Base-by-base conservation (phyloP, 37 sponge, comb jelly and placozoan species). In the Spongilla lacustris region DNA sequence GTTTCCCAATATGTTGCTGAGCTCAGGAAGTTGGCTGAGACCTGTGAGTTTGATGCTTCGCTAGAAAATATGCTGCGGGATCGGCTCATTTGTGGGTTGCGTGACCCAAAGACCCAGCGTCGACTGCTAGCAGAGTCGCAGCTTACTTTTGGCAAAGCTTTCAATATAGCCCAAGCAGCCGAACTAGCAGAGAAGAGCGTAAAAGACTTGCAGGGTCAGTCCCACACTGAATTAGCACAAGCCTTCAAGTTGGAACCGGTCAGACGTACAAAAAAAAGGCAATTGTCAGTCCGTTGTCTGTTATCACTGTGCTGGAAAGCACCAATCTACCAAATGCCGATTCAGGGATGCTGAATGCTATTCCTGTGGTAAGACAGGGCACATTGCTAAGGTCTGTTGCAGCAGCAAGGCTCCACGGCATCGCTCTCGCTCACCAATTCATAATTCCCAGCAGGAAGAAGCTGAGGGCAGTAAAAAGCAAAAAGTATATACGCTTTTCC, bases 1-100 rank as follows among this genome's bases (percentile, higher is more conserved):
- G 50, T 88, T 0, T 32, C 84, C 2, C 38, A 35, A n/a, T 84
- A 34, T 21, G 81, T 89, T 0, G 76, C 85, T 3, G 85, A 85
- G 19, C 30, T 89, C 32, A 27, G 84, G 67, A 75, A 35, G n/a
- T 22, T 89, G 13, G 66, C 81, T 11, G 66, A 78, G 24, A 48
- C 84, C 73, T 89, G 83, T 68, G 76, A 79, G 4, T 89, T 36
- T 33, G 85, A 50, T 9, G 81, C 29, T 23, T 73, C 31, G 25
- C 81, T 89, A 0, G 33, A 68, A n/a, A 85, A 84, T 17, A 89
- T 89, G 90, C 85, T 89, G 13, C 67, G 90, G 14, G 90, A 89
- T 48, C 24, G 90, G 13, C 41, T 89, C 22, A 85, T 84, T 27
- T 84, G 85, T 35, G 85, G 85, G 2, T 34, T 84, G 11, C 30